These are phyloP conservation scores for Callitettix versicolor DNA, from an alignment of 1,140 invertebrate genomes.

Conservation along the genomic window DNA sequence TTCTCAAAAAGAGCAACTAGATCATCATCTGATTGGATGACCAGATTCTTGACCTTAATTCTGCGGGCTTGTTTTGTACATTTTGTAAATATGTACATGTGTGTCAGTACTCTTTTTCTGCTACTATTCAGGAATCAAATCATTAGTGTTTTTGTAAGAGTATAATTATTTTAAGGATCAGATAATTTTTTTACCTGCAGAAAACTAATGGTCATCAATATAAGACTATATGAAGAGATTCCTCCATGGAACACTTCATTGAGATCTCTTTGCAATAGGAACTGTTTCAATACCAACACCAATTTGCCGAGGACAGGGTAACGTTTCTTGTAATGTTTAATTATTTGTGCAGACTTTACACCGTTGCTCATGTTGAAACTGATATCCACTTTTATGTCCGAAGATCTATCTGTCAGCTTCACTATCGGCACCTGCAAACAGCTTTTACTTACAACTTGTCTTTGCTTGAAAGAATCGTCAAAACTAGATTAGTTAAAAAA, in stretches of 20 bases:
- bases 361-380: slow-evolving; percentile 97
- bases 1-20: no score
- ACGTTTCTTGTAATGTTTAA: slow-evolving; percentile 68
- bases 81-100: no score
- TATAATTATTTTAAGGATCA: no score
- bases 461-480: not conserved
- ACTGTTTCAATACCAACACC: slow-evolving; percentile 95
- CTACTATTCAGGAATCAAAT: no score
- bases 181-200: slow-evolving; percentile 54
- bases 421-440: slow-evolving; percentile 75
- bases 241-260: slow-evolving; percentile 99
- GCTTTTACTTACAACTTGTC: not conserved
- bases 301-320: slow-evolving; percentile 85
- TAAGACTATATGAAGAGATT: slow-evolving; percentile 96
- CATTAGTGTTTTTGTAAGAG: no score
- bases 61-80: no score
- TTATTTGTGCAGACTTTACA: slow-evolving; percentile 88
- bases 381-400: slow-evolving; percentile 91
- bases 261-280: slow-evolving; percentile 89
- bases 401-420: slow-evolving; percentile 90
- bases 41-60: no score
- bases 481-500: no score
- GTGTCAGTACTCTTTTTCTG: no score
- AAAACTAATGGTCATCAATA: slow-evolving; percentile 97
- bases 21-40: no score